Base-by-base conservation (phyloP, 2,113 vertebrate genomes). In the Salminus brasiliensis region DNA sequence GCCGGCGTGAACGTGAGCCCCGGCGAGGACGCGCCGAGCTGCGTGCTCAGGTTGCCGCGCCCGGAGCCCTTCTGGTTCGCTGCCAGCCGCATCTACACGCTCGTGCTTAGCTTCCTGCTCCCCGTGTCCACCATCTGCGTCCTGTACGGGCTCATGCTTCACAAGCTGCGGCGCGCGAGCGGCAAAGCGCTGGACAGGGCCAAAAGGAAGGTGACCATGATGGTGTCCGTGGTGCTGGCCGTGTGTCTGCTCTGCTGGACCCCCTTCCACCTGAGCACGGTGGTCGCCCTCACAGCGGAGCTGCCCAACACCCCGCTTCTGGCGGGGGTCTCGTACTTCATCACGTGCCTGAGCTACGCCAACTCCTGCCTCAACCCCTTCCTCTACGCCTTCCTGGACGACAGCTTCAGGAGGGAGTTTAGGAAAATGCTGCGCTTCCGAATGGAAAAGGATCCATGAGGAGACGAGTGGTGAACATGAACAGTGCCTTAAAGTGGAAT, bases 171-270 rank as follows among this genome's bases (percentile, higher is more conserved):
- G 29, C 87, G 87, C 73, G 92, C 92, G 90, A 92, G 93, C 0
- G 88, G 91, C 4, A 93, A 92, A 81, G 92, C 89, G 10, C 87
- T 94, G 65, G 92, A 92, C 79, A 93, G 92, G 80, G 93, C 92
- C 76, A 93, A 92, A 87, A 88, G 85, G 81, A 94, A 90, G 75
- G 92, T 91, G 41, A 94, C 93, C 0, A 0, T 91, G 1, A 93
- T 94, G 90, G 93, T 94, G 72, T 92, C 93, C 76, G 85, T 93
- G 0, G 93, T 94, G 29, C 87, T 95, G 34, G 89, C 92, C 0
- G 88, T 91, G 65, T 94, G 92, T 15, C 92, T 95, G 34, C 90
- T 94, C 83, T 94, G 94, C 69, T 94, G 93, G 92, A 93, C 88
- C 0, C 94, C 93, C 3, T 94, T 93, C 83, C 93, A 94, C 82